Evolutionary conservation across 1,140 invertebrate species (phyloP).

Genomic region (Bombus consobrinus): DNA sequence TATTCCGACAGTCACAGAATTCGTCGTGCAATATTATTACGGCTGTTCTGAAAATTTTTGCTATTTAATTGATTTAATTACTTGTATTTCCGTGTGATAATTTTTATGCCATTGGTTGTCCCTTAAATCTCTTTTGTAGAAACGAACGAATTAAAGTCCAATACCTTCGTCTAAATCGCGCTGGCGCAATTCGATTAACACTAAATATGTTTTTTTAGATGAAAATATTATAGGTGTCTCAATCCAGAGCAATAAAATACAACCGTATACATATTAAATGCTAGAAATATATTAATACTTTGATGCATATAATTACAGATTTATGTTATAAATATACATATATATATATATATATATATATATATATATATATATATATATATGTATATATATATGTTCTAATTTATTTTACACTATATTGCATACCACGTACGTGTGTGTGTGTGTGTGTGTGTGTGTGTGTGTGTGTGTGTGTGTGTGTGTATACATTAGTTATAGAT

Average conservation of each 20-base stretch:
- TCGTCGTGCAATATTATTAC: background rate
- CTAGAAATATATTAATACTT: conserved; percentile 12
- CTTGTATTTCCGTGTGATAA: background rate
- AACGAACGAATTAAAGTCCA: conserved; percentile 2
- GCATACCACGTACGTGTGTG: background rate
- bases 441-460: background rate
- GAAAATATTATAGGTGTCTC: background rate
- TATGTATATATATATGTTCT: background rate
- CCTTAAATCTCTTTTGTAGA: background rate
- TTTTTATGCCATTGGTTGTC: conserved; percentile 15
- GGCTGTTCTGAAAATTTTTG: background rate
- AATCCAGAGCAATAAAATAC: background rate
- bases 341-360: background rate
- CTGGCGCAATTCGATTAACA: conserved; percentile 19
- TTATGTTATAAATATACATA: conserved; percentile 1
- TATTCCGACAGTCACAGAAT: background rate
- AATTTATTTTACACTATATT: background rate
- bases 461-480: background rate
- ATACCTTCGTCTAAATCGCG: conserved; percentile 18
- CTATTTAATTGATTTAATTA: background rate
- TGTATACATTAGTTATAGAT: background rate
- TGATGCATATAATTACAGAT: background rate
- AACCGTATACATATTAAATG: background rate
- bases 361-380: background rate
- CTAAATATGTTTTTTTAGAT: background rate